Evolutionary conservation across 2,113 vertebrate species (phyloP), one percentile per base, ranked within the genome.

Genomic region (Anolis sagrei): DNA sequence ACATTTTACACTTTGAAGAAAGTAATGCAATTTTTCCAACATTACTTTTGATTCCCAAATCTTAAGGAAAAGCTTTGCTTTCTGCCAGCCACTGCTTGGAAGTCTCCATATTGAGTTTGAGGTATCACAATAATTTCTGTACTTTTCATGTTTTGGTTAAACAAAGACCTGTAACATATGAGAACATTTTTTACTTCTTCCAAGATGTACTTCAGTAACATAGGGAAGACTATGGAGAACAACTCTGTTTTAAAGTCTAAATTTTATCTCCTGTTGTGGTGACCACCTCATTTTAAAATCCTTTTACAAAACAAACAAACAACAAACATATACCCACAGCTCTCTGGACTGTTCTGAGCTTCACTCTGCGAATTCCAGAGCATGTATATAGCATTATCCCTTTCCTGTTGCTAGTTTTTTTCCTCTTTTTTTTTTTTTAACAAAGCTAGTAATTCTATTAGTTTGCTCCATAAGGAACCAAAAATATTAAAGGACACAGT

Each of bases 381-480:
- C 91, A 90, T 95, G 92, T 95, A 94, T 84, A 92, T 93, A 92
- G 91, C 88, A n/a, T 58, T 80, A 44, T 14, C 16, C 27, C 21
- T 34, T 39, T 77, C 8, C 62, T 68, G 58, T 84, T 76, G 69
- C 29, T 80, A 62, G 74, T 4, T 6, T 87, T 92, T 91, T 87
- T 92, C n/a, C n/a, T n/a, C n/a, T n/a, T n/a, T n/a, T n/a, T 92
- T 7, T 6, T 27, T 78, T 94, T 93, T 92, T 44, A 32, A 93
- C 91, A 90, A 91, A 16, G 74, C 69, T 92, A 92, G 80, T 80
- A 81, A 66, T 86, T 85, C 85, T 70, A 80, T 90, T 66, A 58
- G 87, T 86, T 91, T 94, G 93, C 90, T 93, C 91, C 91, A 92
- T 88, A 1, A 84, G 89, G 83, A 92, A 93, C 91, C 91, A 92